phyloP scores from a whole-genome alignment of 1,140 invertebrate genomes.

The Bombus superbus region DNA sequence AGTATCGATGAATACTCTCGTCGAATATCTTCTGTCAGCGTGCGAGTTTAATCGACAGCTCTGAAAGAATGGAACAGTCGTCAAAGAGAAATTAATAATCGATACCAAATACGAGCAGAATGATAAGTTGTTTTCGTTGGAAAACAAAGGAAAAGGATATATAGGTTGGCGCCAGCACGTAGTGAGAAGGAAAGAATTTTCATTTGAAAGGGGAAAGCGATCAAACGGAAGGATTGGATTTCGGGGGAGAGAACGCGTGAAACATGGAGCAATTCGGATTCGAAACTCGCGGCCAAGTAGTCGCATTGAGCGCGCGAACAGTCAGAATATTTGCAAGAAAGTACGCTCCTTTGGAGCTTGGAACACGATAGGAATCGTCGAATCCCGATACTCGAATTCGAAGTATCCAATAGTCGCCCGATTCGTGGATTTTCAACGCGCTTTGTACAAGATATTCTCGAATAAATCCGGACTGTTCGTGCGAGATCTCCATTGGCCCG shows the following conservation, averaged over 20 bases:
- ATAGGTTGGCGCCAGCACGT: neutral
- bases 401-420: neutral
- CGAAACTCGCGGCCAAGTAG: constrained; percentile 9
- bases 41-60: neutral
- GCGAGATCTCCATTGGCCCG: neutral
- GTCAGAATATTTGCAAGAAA: neutral
- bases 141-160: neutral
- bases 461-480: neutral
- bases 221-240: neutral
- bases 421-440: neutral
- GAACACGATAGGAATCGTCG: neutral
- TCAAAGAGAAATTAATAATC: neutral
- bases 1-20: neutral
- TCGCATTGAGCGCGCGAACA: constrained; percentile 1
- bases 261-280: neutral
- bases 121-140: neutral
- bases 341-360: neutral
- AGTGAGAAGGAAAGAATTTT: neutral
- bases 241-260: neutral
- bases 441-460: neutral
- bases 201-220: neutral
- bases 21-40: neutral
- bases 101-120: no score
- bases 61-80: neutral
- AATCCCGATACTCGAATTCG: constrained; percentile 4